These are phyloP conservation scores for Cerastis rubricosa DNA, from an alignment of 2,888 invertebrate species.

Conservation along the genomic window DNA sequence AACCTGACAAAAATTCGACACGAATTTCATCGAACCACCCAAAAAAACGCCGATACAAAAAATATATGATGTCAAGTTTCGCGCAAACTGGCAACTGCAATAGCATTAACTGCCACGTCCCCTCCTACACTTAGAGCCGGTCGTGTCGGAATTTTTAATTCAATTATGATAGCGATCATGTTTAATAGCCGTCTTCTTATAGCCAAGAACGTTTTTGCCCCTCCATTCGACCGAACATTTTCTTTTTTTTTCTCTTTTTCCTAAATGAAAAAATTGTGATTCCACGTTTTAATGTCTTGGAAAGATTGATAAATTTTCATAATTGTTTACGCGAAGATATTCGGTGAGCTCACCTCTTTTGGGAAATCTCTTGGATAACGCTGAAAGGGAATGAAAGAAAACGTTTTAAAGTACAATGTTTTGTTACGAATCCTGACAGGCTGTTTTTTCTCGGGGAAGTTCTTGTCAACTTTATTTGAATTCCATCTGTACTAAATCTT, in stretches of 20 bases:
- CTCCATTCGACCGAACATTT: slow-evolving; percentile 68
- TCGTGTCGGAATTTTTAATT: slow-evolving; percentile 91
- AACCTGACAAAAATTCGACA: background rate
- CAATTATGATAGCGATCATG: slow-evolving; percentile 91
- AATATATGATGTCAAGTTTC: slow-evolving; percentile 52
- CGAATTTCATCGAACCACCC: background rate
- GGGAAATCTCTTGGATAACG: slow-evolving; percentile 26
- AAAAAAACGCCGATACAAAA: slow-evolving; percentile 35
- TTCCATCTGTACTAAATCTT: background rate
- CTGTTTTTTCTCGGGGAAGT: background rate
- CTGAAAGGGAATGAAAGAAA: background rate
- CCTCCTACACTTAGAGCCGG: slow-evolving; percentile 76
- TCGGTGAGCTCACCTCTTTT: slow-evolving; percentile 53
- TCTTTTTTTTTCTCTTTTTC: slow-evolving; percentile 56
- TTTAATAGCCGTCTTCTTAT: slow-evolving; percentile 87
- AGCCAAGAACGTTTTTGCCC: slow-evolving; percentile 80
- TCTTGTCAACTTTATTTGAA: slow-evolving; percentile 3
- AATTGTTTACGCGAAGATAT: slow-evolving; percentile 75
- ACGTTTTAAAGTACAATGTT: slow-evolving; percentile 14
- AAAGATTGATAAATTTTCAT: slow-evolving; percentile 81
- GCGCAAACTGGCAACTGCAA: slow-evolving; percentile 64
- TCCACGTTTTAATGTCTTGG: slow-evolving; percentile 73
- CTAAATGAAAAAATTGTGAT: slow-evolving; percentile 67
- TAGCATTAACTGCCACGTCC: slow-evolving; percentile 65
- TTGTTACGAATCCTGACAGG: background rate